A percentile compares a stretch with the other conserved stretches of the same genome.
Conservation (phyloP, 2,113 vertebrate species). For the Zosterops japonicus region DNA sequence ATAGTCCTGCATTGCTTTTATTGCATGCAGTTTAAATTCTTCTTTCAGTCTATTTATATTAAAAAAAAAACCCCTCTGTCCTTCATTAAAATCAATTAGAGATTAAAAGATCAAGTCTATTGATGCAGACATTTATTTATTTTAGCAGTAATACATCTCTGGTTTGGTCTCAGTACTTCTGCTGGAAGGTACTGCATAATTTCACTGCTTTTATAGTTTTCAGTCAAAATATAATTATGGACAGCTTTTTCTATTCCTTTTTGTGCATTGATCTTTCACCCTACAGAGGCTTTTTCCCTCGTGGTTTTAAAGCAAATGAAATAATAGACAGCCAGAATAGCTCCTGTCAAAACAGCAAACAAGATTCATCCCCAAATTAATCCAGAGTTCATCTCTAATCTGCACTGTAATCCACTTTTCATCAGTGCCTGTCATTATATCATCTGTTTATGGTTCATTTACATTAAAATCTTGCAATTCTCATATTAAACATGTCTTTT, state of each 20-base stretch:
- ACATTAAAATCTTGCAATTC: background rate
- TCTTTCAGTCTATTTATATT: background rate
- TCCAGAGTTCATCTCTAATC: background rate
- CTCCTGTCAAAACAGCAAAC: constrained; percentile 5
- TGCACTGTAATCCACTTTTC: background rate
- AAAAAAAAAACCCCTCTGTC: background rate
- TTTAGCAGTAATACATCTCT: background rate
- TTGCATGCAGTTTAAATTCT: background rate
- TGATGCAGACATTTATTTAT: background rate
- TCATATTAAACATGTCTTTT: background rate
- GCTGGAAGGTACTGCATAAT: background rate
- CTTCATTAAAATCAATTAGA: background rate
- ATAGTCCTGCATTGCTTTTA: background rate
- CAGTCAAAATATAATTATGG: background rate
- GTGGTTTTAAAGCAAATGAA: background rate
- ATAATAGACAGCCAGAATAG: background rate
- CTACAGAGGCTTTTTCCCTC: background rate
- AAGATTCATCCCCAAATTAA: background rate
- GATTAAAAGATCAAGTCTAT: background rate
- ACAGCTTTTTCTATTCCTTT: background rate
- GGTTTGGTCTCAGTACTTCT: background rate
- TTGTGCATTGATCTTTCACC: background rate
- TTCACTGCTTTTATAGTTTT: background rate
- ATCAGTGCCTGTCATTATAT: background rate
- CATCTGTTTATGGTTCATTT: background rate